Evolutionary conservation across 1,140 invertebrate genomes (phyloP), one percentile per base, ranked within the genome.

Genomic region (Platorchestia sp.): DNA sequence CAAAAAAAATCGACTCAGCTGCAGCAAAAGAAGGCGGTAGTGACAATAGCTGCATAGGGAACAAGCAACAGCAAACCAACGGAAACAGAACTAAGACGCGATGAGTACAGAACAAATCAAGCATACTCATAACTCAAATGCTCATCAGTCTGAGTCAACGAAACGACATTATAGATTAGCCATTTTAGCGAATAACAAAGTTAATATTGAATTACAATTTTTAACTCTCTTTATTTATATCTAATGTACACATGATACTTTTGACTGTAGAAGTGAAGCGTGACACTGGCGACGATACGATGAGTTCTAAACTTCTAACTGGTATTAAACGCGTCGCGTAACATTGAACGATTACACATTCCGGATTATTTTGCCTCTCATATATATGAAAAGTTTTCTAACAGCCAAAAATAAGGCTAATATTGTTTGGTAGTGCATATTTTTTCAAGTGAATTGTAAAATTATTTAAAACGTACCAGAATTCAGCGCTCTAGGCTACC

Each of bases 111-210:
- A 87, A 42, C 36, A 87, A 87, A 87, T 87, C 86, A 87, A 87
- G 36, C 86, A 40, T 40, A 87, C 41, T 87, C 86, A 87, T 87
- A 7, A 87, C 86, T 87, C 86, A 87, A 87, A 87, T 87, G 86
- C 86, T 87, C 86, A 36, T 87, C 86, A 87, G 86, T 87, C 41
- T 87, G 86, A 87, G 86, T 87, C 86, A 87, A 87, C 86, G 86
- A 87, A 87, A 87, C 41, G 86, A 87, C 86, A 40, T 87, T 40
- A 87, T 87, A 87, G 86, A 87, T 42, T 10, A 87, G 86, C 86
- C 6, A 40, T 87, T 87, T 87, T 87, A 87, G 86, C 86, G 36
- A 87, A 87, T n/a, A 87, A 87, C n/a, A 87, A 87, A 87, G 36
- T 36, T 87, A 87, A 87, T 40, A 87, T 87, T 87, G 86, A 6